Percentiles rank a stretch among this genome's conserved stretches.
These are phyloP conservation scores for Buteo buteo DNA, from an alignment of 2,113 vertebrate genomes.

Conservation along the genomic window DNA sequence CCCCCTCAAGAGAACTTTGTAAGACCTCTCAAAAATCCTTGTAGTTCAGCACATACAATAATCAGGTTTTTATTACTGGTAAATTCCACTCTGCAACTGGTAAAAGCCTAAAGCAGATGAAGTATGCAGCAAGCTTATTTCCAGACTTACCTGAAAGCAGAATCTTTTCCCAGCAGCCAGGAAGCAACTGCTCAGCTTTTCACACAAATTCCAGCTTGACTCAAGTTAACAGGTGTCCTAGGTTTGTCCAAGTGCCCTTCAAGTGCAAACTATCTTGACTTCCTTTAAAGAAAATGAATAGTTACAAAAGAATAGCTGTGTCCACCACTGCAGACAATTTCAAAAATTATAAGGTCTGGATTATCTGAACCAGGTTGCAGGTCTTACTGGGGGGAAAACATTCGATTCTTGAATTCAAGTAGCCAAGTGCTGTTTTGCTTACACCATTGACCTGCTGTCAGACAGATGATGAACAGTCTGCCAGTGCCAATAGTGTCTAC, in stretches of 20 bases:
- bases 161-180: background rate
- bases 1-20: background rate
- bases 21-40: background rate
- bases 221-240: background rate
- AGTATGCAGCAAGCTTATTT: background rate
- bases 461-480: slow-evolving; percentile 14
- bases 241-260: background rate
- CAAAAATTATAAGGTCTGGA: background rate
- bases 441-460: background rate
- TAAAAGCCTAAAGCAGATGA: background rate
- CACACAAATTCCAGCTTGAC: background rate
- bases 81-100: background rate
- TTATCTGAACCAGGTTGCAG: background rate
- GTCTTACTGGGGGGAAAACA: background rate
- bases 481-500: background rate
- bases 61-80: background rate
- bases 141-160: background rate
- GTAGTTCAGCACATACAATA: background rate
- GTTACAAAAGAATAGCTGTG: background rate
- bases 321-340: background rate
- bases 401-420: background rate
- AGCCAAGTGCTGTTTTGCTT: background rate
- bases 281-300: slow-evolving; percentile 11
- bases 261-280: background rate
- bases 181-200: background rate